These are phyloP conservation scores for Yasuhikotakia modesta DNA, from an alignment of 2,797 vertebrate species.

Conservation along the genomic window DNA sequence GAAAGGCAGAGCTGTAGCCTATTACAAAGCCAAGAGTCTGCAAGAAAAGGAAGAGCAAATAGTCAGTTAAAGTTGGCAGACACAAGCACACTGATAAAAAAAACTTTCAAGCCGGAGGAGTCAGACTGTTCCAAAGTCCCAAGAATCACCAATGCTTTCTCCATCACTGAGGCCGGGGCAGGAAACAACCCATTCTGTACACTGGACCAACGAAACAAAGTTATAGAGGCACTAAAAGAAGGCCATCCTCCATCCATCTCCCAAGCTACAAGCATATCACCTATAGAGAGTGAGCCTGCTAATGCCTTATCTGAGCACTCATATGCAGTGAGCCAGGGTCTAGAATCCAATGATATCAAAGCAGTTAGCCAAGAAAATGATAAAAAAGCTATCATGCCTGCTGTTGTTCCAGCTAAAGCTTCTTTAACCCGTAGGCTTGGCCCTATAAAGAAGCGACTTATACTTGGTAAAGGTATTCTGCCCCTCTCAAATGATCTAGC, in stretches of 20 bases:
- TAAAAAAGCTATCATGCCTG: slow-evolving; percentile 65
- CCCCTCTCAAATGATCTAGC: slow-evolving; percentile 63
- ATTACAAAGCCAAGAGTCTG: slow-evolving; percentile 41
- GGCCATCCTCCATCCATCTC: slow-evolving; percentile 69
- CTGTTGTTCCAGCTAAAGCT: slow-evolving; percentile 67
- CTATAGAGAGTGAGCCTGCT: slow-evolving; percentile 80
- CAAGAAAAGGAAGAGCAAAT: slow-evolving; percentile 60
- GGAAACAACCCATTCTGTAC: slow-evolving; percentile 88
- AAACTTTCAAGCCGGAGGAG: slow-evolving; percentile 83
- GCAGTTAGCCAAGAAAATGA: slow-evolving; percentile 65
- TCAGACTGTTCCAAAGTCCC: slow-evolving; percentile 85
- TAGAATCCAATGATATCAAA: slow-evolving; percentile 62
- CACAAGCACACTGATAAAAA: slow-evolving; percentile 78
- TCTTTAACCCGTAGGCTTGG: slow-evolving; percentile 70
- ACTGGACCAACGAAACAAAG: slow-evolving; percentile 80
- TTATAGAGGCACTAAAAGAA: slow-evolving; percentile 81
- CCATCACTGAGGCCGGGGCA: slow-evolving; percentile 90
- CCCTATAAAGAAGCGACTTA: slow-evolving; percentile 81
- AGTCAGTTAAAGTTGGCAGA: slow-evolving; percentile 57
- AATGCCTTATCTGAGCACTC: slow-evolving; percentile 93
- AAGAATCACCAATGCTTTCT: slow-evolving; percentile 97
- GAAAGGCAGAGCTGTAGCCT: slow-evolving; percentile 62
- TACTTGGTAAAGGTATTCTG: slow-evolving; percentile 63
- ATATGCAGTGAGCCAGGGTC: slow-evolving; percentile 83
- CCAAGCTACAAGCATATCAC: slow-evolving; percentile 68